These are phyloP conservation scores for Pyrgilauda ruficollis DNA, from an alignment of 2,113 vertebrate species.

Conservation along the genomic window DNA sequence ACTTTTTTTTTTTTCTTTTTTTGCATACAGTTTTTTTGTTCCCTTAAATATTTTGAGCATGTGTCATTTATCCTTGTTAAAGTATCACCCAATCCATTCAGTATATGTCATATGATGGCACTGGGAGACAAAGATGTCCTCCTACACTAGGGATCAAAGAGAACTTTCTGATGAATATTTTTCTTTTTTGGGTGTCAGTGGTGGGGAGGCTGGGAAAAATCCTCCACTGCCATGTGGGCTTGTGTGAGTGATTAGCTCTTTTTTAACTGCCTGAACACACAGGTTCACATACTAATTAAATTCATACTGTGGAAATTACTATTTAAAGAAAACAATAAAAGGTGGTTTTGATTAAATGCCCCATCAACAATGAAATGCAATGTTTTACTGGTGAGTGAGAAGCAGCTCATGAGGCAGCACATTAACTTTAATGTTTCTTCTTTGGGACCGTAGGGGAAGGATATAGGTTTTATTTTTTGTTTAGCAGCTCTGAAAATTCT, in stretches of 20 bases:
- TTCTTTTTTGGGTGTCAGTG: background rate
- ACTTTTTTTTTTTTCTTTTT: background rate
- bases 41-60: constrained; percentile 54
- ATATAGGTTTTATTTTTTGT: background rate
- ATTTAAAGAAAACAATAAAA: constrained; percentile 40
- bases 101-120: constrained; percentile 43
- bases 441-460: background rate
- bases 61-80: constrained; percentile 33
- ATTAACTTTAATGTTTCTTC: background rate
- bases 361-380: background rate
- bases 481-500: background rate
- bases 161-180: background rate
- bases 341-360: constrained; percentile 2
- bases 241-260: constrained; percentile 36
- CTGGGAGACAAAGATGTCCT: constrained; percentile 30
- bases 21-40: background rate
- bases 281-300: constrained; percentile 51
- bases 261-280: background rate
- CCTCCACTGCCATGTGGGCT: constrained; percentile 25
- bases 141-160: constrained; percentile 1
- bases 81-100: constrained; percentile 23
- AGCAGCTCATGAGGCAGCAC: background rate
- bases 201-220: constrained; percentile 1
- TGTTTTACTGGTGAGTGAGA: background rate
- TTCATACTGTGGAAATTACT: constrained; percentile 24